These are phyloP conservation scores for Drosophila erecta DNA, from an alignment of 1,140 invertebrate species.

Conservation along the genomic window DNA sequence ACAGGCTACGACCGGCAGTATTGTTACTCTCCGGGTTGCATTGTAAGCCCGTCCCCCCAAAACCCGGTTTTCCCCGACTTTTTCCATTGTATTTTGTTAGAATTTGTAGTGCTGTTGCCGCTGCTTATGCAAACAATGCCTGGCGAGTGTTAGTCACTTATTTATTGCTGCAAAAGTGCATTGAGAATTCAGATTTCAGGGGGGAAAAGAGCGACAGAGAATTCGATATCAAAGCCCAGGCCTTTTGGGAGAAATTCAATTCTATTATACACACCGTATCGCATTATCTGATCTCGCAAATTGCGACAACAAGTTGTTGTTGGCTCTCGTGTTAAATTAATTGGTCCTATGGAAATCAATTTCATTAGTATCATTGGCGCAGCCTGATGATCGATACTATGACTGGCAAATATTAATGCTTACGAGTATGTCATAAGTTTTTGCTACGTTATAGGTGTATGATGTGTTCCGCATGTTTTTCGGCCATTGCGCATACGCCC, in stretches of 20 bases:
- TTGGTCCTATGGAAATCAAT: constrained; percentile 35
- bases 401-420: constrained; percentile 15
- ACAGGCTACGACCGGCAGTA: constrained; percentile 30
- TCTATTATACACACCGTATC: constrained; percentile 22
- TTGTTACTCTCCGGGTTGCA: constrained; percentile 51
- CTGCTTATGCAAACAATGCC: constrained; percentile 44
- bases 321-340: constrained; percentile 18
- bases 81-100: constrained; percentile 40
- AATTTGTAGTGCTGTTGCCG: constrained; percentile 43
- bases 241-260: constrained; percentile 19
- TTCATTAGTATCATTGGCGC: constrained; percentile 28
- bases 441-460: background rate
- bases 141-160: constrained; percentile 34
- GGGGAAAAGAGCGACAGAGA: constrained; percentile 5
- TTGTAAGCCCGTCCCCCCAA: background rate
- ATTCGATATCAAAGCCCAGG: constrained; percentile 12
- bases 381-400: constrained; percentile 6
- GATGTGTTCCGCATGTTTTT: constrained; percentile 13
- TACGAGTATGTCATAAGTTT: constrained; percentile 9
- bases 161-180: constrained; percentile 45
- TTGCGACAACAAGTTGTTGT: constrained; percentile 30
- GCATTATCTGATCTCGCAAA: constrained; percentile 18
- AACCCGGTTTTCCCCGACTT: background rate
- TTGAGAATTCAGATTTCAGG: constrained; percentile 32
- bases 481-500: constrained; percentile 50